These are phyloP conservation scores for Perodicticus potto DNA, from an alignment of 2,797 vertebrate genomes.

Conservation along the genomic window DNA sequence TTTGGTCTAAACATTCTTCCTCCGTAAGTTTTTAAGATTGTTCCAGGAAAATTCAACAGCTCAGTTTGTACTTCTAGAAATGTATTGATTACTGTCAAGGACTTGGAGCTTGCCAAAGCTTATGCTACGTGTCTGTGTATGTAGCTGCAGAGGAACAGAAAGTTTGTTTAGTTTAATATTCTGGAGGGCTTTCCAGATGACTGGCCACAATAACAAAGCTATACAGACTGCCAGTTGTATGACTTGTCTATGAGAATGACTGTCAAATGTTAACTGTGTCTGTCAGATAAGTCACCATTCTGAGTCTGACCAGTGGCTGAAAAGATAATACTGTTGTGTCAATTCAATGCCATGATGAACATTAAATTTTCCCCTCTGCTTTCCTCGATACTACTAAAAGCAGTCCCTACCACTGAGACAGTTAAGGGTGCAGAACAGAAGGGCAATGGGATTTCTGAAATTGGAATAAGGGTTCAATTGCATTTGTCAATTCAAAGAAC, in stretches of 20 bases:
- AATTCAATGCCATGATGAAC: neutral
- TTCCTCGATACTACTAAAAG: neutral
- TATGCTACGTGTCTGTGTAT: neutral
- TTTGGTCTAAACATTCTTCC: neutral
- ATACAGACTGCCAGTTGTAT: neutral
- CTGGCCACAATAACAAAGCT: conserved; percentile 11
- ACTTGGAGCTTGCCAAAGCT: neutral
- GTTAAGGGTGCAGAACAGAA: neutral
- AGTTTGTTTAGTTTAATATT: neutral
- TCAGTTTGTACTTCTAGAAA: conserved; percentile 30
- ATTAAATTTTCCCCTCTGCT: neutral
- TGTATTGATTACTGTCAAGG: neutral
- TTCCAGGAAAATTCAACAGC: neutral
- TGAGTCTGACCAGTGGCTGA: neutral
- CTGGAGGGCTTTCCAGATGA: conserved; percentile 53
- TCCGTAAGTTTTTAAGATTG: neutral
- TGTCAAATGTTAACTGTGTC: neutral
- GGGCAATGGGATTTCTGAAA: neutral
- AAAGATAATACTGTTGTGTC: neutral
- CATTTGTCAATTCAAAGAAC: neutral
- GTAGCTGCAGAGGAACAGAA: conserved; percentile 3
- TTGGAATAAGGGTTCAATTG: neutral
- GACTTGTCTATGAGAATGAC: conserved; percentile 29
- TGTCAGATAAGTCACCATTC: conserved; percentile 32
- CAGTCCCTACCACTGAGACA: neutral